A percentile compares a stretch with the other conserved stretches of the same genome.
phyloP scores from a whole-genome alignment of 2,888 invertebrate species.

The Cylloceria caligata region DNA sequence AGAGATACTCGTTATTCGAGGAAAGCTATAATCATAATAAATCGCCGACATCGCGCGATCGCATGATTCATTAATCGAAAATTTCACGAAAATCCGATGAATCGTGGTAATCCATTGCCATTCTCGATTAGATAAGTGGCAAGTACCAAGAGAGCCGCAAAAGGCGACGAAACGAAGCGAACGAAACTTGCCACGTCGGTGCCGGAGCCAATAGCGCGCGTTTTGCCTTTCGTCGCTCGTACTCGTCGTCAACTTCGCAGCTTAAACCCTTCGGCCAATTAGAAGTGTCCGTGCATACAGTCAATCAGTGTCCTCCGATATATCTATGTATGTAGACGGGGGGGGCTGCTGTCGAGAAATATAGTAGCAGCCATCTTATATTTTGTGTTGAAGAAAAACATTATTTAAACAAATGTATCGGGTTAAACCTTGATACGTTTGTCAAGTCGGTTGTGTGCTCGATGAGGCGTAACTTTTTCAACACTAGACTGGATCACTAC shows the following conservation, averaged over 20 bases:
- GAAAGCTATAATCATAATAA: neutral
- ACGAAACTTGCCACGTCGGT: neutral
- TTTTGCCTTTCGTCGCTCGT: constrained; percentile 50
- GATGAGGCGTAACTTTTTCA: constrained; percentile 84
- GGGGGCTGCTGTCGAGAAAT: constrained; percentile 74
- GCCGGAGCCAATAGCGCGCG: constrained; percentile 35
- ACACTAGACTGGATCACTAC: constrained; percentile 83
- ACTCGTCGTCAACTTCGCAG: constrained; percentile 46
- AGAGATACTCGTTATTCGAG: neutral
- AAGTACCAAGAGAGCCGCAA: neutral
- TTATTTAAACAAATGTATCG: constrained; percentile 83
- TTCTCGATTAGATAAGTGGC: no score
- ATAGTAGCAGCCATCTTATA: constrained; percentile 85
- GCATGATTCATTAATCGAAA: no score
- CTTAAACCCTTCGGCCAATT: constrained; percentile 64
- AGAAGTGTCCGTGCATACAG: constrained; percentile 65
- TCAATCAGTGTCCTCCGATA: constrained; percentile 69
- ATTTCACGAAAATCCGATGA: neutral
- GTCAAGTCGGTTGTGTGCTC: constrained; percentile 80
- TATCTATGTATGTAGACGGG: constrained; percentile 69
- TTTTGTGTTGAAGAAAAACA: constrained; percentile 85
- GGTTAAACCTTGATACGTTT: constrained; percentile 81
- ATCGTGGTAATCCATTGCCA: no score
- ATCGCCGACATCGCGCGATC: neutral
- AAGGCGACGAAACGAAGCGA: neutral